These are phyloP conservation scores for Poecilia latipinna DNA, from an alignment of 2,113 vertebrate genomes.

Conservation along the genomic window DNA sequence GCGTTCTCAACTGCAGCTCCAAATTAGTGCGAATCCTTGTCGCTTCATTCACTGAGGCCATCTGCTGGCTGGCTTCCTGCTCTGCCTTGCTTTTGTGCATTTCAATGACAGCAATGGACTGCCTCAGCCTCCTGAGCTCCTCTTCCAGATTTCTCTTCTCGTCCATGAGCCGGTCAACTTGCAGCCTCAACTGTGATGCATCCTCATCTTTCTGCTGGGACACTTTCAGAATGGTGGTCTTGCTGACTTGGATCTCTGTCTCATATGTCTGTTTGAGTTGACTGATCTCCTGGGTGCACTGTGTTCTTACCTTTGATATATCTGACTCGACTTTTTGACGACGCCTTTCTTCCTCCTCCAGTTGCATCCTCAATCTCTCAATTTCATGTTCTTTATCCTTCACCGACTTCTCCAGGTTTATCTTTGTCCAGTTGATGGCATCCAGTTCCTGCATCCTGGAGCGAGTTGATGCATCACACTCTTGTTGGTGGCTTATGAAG, in stretches of 20 bases:
- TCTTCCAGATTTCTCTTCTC: constrained; percentile 90
- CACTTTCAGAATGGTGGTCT: constrained; percentile 90
- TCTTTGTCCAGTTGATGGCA: constrained; percentile 88
- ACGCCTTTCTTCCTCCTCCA: constrained; percentile 88
- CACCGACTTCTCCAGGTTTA: constrained; percentile 92
- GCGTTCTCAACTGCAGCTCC: constrained; percentile 87
- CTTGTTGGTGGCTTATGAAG: constrained; percentile 90
- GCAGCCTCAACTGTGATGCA: constrained; percentile 79
- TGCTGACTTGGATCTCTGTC: constrained; percentile 93
- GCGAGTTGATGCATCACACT: constrained; percentile 89
- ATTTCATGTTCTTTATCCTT: constrained; percentile 98
- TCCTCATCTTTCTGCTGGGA: constrained; percentile 89
- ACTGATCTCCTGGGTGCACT: constrained; percentile 90
- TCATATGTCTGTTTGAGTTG: constrained; percentile 93
- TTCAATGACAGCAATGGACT: constrained; percentile 82
- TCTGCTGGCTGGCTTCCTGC: constrained; percentile 87
- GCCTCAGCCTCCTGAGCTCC: constrained; percentile 88
- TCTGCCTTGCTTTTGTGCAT: constrained; percentile 85
- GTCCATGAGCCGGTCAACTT: constrained; percentile 82
- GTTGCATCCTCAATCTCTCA: constrained; percentile 89
- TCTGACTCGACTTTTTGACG: constrained; percentile 91
- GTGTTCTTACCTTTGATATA: constrained; percentile 95
- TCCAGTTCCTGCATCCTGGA: constrained; percentile 92
- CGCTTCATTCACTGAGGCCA: constrained; percentile 83
- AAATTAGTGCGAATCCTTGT: constrained; percentile 87